Percentiles rank a stretch among this genome's conserved stretches.
Evolutionary conservation across 2,113 vertebrate genomes (phyloP).

Genomic region (Setophaga coronata): DNA sequence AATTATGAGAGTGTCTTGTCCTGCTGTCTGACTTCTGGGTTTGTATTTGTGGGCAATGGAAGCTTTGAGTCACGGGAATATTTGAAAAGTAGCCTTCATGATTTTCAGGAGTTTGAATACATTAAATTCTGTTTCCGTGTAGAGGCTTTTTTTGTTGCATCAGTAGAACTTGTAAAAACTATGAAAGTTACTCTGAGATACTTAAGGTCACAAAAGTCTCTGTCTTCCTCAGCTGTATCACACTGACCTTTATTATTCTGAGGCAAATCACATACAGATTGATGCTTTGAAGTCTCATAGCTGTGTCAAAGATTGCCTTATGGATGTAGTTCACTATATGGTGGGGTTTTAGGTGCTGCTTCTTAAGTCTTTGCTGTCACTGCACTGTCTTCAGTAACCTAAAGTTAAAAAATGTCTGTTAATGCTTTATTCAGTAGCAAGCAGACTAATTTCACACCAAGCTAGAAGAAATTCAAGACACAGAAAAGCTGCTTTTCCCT

Average conservation of each 20-base stretch:
- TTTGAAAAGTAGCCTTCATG: neutral
- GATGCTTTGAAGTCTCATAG: slow-evolving; percentile 62
- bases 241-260: slow-evolving; percentile 61
- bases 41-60: neutral
- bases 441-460: neutral
- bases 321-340: slow-evolving; percentile 72
- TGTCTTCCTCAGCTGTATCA: slow-evolving; percentile 62
- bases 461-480: neutral
- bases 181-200: slow-evolving; percentile 71
- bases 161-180: neutral
- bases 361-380: slow-evolving; percentile 40
- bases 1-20: neutral
- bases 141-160: neutral
- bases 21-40: neutral
- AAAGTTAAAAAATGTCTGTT: neutral
- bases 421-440: neutral
- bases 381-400: slow-evolving; percentile 59
- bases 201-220: slow-evolving; percentile 53
- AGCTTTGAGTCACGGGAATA: neutral
- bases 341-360: slow-evolving; percentile 9
- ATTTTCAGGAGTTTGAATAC: neutral
- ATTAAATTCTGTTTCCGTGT: neutral
- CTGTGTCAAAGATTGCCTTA: slow-evolving; percentile 74
- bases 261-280: slow-evolving; percentile 64
- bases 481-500: neutral